Evolutionary conservation across 2,113 vertebrate species (phyloP).

Genomic region (Saimiri boliviensis): DNA sequence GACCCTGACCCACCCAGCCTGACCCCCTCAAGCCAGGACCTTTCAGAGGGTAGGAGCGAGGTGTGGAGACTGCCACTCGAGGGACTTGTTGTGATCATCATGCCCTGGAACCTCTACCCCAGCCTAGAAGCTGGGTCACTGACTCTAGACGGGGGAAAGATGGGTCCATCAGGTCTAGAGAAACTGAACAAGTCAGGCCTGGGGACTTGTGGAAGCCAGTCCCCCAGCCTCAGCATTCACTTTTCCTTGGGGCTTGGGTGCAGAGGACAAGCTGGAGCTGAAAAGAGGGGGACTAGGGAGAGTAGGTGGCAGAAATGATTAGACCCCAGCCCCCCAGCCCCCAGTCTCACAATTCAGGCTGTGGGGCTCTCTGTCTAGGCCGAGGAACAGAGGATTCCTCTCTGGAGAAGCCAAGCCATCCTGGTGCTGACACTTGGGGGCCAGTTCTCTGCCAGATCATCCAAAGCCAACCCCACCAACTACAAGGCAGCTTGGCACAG

Average conservation of each 20-base stretch:
- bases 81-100: neutral
- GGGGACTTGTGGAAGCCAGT: neutral
- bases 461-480: neutral
- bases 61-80: neutral
- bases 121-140: neutral
- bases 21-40: neutral
- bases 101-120: neutral
- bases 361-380: neutral
- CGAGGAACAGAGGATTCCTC: neutral
- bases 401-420: neutral
- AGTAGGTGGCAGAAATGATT: neutral
- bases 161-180: neutral
- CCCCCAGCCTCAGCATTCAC: neutral
- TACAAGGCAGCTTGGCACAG: neutral
- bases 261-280: neutral
- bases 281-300: neutral
- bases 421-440: neutral
- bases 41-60: neutral
- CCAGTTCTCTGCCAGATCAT: neutral
- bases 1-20: neutral
- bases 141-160: neutral
- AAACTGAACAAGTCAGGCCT: neutral
- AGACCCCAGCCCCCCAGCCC: too few relatives aligned
- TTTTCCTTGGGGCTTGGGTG: neutral
- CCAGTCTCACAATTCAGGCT: neutral